Conservation (phyloP, 2,888 invertebrate genomes). For the Rhyacophila evoluta region DNA sequence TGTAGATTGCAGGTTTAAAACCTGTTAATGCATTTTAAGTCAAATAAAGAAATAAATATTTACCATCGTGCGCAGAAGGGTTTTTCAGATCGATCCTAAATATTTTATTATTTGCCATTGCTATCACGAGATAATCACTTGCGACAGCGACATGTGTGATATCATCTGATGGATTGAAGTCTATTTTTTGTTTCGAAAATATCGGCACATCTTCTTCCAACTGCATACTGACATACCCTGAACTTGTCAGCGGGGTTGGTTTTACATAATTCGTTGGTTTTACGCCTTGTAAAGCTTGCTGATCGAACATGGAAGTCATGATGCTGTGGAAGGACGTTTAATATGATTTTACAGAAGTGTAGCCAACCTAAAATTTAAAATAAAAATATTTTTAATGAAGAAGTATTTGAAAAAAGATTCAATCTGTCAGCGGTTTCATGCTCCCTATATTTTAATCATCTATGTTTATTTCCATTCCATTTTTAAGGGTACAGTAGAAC, state of each 20-base stretch:
- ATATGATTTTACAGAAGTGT: no score
- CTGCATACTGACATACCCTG: conserved; percentile 70
- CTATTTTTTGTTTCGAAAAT: conserved; percentile 87
- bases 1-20: no score
- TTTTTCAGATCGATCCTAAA: conserved; percentile 85
- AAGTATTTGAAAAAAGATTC: no score
- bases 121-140: conserved; percentile 85
- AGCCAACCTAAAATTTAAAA: no score
- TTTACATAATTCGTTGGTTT: conserved; percentile 59
- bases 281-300: conserved; percentile 76
- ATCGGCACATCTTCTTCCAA: conserved; percentile 84
- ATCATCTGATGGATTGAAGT: conserved; percentile 81
- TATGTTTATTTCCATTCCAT: no score
- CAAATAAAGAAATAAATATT: conserved; percentile 36
- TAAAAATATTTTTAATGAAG: no score
- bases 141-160: conserved; percentile 85
- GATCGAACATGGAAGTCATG: conserved; percentile 89
- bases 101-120: conserved; percentile 85
- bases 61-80: conserved; percentile 84
- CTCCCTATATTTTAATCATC: no score
- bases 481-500: no score
- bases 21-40: no score
- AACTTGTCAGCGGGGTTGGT: conserved; percentile 64
- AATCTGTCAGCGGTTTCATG: no score
- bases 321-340: neutral